A percentile compares a stretch with the other conserved stretches of the same genome.
Evolutionary conservation across 2,797 vertebrate species (phyloP).

Genomic region (Pteropus rufus): DNA sequence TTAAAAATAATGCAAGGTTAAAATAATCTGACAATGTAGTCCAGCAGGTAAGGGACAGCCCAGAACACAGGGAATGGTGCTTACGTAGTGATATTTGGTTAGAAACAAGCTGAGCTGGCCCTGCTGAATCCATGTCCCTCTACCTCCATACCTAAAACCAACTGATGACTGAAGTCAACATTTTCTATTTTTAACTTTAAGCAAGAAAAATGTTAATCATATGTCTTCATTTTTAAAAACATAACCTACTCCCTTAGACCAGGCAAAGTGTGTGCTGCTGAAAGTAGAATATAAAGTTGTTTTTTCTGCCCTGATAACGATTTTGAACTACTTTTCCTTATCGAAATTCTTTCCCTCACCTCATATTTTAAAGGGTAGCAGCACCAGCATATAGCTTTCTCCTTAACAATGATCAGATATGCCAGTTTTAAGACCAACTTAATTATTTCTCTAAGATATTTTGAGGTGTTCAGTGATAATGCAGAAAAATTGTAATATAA

Average conservation of each 20-base stretch:
- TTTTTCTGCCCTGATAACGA: neutral
- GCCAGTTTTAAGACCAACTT: neutral
- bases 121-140: neutral
- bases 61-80: conserved; percentile 34
- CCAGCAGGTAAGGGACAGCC: conserved; percentile 66
- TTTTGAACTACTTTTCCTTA: neutral
- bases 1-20: neutral
- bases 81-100: conserved; percentile 21
- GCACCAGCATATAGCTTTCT: neutral
- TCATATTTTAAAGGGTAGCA: neutral
- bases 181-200: conserved; percentile 61
- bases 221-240: conserved; percentile 25
- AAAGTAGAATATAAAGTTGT: neutral
- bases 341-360: neutral
- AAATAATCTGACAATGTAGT: conserved; percentile 27
- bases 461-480: neutral
- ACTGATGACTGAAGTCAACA: conserved; percentile 10
- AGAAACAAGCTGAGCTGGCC: conserved; percentile 28
- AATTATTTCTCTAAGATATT: neutral
- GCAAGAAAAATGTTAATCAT: conserved; percentile 33
- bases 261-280: neutral
- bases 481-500: neutral
- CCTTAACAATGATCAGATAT: neutral
- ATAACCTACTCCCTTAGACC: neutral
- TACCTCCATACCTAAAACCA: neutral